A percentile compares a stretch with the other conserved stretches of the same genome.
Conservation (phyloP, 1,140 invertebrate genomes). For the Vollenhovia emeryi region DNA sequence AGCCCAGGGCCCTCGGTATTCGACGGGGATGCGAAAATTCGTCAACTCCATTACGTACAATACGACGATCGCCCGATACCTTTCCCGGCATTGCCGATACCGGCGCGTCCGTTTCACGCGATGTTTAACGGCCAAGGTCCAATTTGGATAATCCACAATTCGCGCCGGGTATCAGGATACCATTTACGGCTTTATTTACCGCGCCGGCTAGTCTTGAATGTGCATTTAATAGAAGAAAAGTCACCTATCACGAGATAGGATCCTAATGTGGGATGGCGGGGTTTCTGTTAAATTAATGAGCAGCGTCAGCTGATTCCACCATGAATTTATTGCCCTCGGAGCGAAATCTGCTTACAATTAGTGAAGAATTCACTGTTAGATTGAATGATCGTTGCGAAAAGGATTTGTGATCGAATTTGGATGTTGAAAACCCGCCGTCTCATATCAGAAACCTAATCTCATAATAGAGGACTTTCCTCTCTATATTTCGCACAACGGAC, state of each 20-base stretch:
- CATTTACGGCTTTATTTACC: not conserved
- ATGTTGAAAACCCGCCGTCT: no score
- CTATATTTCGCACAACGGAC: not conserved
- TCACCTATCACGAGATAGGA: no score
- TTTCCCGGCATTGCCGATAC: not conserved
- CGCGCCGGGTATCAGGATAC: not conserved
- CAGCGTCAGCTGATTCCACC: no score
- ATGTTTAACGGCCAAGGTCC: not conserved
- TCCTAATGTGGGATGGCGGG: no score
- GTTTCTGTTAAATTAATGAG: no score
- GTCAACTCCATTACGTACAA: not conserved
- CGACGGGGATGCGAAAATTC: not conserved
- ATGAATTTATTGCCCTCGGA: no score
- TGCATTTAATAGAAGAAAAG: not conserved
- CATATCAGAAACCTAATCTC: no score
- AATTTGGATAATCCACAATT: not conserved
- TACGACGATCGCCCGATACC: not conserved
- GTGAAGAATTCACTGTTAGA: no score
- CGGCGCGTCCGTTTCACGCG: not conserved
- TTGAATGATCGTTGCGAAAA: no score
- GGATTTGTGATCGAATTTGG: no score
- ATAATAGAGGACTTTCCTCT: no score
- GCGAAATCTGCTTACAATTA: no score
- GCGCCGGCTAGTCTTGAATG: not conserved
- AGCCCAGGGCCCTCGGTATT: not conserved